Evolutionary conservation across 2,888 invertebrate genomes (phyloP).

Genomic region (Eulithis testata): DNA sequence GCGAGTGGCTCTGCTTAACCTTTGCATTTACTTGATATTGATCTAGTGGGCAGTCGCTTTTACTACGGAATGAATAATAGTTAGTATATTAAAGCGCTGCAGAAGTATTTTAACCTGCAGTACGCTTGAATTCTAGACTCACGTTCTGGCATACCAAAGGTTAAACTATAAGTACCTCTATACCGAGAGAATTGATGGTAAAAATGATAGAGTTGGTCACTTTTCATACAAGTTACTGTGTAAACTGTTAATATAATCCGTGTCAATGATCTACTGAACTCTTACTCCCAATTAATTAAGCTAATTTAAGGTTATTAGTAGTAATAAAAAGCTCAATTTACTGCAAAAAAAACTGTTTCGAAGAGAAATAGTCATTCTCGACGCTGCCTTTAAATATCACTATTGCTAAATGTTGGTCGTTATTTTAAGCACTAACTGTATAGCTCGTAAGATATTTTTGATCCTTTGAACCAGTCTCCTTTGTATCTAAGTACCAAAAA

Average conservation of each 20-base stretch:
- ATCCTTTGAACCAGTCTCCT: not conserved
- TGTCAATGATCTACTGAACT: too few species aligned
- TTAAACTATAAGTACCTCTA: too few species aligned
- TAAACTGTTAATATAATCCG: too few species aligned
- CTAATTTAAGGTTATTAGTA: too few species aligned
- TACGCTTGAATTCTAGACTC: too few species aligned
- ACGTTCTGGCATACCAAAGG: too few species aligned
- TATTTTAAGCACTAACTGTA: constrained; percentile 22
- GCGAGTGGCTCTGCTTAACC: constrained; percentile 58
- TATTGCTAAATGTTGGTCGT: constrained; percentile 34
- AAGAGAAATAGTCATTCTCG: constrained; percentile 11
- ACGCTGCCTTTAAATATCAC: constrained; percentile 32
- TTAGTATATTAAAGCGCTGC: not conserved
- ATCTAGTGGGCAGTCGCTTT: constrained; percentile 46
- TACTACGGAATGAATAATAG: constrained; percentile 13
- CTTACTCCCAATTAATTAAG: too few species aligned
- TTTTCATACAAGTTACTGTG: too few species aligned
- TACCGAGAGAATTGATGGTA: too few species aligned
- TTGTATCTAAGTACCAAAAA: not conserved
- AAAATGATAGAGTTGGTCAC: too few species aligned
- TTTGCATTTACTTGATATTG: constrained; percentile 68
- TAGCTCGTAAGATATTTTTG: constrained; percentile 9
- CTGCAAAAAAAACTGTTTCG: constrained; percentile 11
- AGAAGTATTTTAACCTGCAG: too few species aligned
- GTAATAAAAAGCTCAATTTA: too few species aligned